Evolutionary conservation across 2,113 vertebrate species (phyloP).

Genomic region (Labrus mixtus): DNA sequence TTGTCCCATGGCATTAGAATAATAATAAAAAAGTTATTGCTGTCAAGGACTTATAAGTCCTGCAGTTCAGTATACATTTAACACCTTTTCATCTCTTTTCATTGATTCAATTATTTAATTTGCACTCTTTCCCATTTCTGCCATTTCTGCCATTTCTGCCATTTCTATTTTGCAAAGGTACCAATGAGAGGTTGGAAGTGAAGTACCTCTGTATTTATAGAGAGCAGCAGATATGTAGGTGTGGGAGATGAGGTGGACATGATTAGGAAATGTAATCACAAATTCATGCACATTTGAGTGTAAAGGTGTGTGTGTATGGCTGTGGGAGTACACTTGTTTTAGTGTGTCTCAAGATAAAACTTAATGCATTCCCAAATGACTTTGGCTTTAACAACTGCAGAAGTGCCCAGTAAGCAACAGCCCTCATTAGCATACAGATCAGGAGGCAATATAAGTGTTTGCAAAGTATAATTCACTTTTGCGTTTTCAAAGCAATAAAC

Average conservation of each 20-base stretch:
- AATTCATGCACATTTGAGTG: slow-evolving; percentile 18
- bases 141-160: not conserved
- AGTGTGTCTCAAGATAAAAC: slow-evolving; percentile 47
- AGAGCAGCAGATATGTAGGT: slow-evolving; percentile 12
- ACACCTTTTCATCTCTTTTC: not conserved
- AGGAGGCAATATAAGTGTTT: slow-evolving; percentile 61
- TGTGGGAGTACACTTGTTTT: slow-evolving; percentile 23
- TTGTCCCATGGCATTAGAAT: not conserved
- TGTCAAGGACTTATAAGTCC: not conserved
- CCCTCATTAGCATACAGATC: slow-evolving; percentile 66
- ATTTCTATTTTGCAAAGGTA: not conserved
- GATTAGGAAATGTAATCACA: slow-evolving; percentile 55
- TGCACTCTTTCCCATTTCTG: not conserved
- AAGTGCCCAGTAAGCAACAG: slow-evolving; percentile 60
- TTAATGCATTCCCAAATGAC: slow-evolving; percentile 51
- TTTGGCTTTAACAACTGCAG: slow-evolving; percentile 57
- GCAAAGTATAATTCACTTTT: slow-evolving; percentile 53
- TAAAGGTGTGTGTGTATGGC: not conserved
- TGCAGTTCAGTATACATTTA: not conserved
- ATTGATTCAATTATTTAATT: not conserved
- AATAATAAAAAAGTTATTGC: not conserved
- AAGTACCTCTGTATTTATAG: slow-evolving; percentile 1
- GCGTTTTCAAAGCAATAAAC: slow-evolving; percentile 47
- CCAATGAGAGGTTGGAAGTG: slow-evolving; percentile 28
- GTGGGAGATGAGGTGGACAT: slow-evolving; percentile 24